These are phyloP conservation scores for Brachionus sp. DNA, from an alignment of 1,140 invertebrate species.

Conservation along the genomic window DNA sequence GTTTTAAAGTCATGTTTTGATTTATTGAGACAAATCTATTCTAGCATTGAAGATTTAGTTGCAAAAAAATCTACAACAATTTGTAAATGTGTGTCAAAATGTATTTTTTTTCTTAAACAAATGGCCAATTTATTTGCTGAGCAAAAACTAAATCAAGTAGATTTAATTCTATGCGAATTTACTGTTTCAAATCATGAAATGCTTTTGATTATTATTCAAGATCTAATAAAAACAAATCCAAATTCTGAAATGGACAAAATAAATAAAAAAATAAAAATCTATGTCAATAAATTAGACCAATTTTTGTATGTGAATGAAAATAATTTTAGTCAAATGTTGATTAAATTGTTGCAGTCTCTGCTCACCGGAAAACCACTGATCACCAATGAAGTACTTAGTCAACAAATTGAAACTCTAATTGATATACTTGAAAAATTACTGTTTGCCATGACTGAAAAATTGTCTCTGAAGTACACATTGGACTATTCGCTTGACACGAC, in stretches of 20 bases:
- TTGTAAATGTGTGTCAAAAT: background rate
- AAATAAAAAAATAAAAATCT: constrained; percentile 17
- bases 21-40: background rate
- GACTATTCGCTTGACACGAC: background rate
- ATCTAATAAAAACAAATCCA: background rate
- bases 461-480: background rate
- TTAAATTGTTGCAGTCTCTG: background rate
- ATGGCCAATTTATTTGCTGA: background rate
- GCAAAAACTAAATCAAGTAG: no score
- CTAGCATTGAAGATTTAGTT: background rate
- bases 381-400: background rate
- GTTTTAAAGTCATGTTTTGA: background rate
- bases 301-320: background rate
- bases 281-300: constrained; percentile 16
- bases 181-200: background rate
- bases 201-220: background rate
- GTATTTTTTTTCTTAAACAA: background rate
- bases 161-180: background rate
- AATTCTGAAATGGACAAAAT: background rate
- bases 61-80: background rate
- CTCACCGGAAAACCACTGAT: background rate
- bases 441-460: constrained; percentile 19
- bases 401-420: background rate
- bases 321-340: background rate
- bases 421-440: constrained; percentile 26